Conservation (phyloP, 2,797 vertebrate species). For the Anguilla pacifica region DNA sequence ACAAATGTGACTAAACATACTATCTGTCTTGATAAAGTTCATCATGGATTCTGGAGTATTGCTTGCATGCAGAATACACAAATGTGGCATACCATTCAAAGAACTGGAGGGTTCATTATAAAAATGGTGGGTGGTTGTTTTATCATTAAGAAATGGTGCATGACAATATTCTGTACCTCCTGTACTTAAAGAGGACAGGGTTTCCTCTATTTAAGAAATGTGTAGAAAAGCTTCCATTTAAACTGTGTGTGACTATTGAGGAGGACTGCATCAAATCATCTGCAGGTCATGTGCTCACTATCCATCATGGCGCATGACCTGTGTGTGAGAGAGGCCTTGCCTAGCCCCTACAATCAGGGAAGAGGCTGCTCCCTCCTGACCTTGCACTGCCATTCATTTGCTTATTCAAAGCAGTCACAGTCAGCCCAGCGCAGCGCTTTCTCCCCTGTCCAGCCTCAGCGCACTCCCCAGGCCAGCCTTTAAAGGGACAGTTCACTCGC, state of each 20-base stretch:
- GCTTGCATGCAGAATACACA: neutral
- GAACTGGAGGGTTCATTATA: neutral
- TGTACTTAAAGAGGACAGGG: too few relatives aligned
- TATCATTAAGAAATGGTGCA: neutral
- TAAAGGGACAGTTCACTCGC: neutral
- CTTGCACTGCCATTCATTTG: neutral
- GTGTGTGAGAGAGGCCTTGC: neutral
- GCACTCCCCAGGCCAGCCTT: neutral
- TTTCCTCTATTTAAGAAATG: neutral
- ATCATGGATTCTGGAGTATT: neutral
- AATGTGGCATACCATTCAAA: neutral
- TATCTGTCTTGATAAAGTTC: neutral
- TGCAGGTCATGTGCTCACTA: neutral
- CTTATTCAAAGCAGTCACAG: neutral
- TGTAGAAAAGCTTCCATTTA: neutral
- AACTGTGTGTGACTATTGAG: neutral
- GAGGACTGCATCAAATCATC: neutral
- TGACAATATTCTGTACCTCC: neutral
- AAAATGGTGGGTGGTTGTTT: neutral
- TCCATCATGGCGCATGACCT: neutral
- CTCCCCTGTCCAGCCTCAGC: neutral
- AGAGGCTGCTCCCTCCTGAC: neutral
- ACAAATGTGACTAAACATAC: neutral
- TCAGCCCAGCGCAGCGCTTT: neutral
- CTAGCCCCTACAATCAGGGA: neutral